Evolutionary conservation across 2,113 vertebrate genomes (phyloP), one percentile per base, ranked within the genome.

Genomic region (Chaetodon trifascialis): DNA sequence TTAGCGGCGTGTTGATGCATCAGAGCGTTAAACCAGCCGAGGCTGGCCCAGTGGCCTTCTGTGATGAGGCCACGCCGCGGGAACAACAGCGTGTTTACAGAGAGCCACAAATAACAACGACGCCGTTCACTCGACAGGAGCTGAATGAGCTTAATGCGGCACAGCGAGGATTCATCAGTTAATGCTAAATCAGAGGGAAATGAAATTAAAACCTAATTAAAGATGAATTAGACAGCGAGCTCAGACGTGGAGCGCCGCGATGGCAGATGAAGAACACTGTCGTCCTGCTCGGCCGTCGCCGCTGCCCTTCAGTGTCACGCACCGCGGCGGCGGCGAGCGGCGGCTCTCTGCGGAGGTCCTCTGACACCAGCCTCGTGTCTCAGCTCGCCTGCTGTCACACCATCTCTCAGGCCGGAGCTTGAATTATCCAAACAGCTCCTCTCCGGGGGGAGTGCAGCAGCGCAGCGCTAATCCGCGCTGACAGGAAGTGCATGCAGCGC

Each of bases 381-480:
- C 55, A 10, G 15, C 15, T 52, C 56, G 64, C 25, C 63, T 34
- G 46, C 71, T 65, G 77, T 51, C 62, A 55, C 76, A 49, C 38
- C 70, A 9, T 42, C 67, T 69, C 67, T 8, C 51, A 59, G 64
- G 63, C 59, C 21, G 58, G 46, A 67, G 82, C 80, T 17, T 71
- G 76, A 77, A 86, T 77, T 60, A 75, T 75, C 86, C 74, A 63
- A 36, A 76, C 74, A 2, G 76, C 14, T 80, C 4, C 0, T 84
- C 84, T 52, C 42, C 5, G 12, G 60, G 70, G 47, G 76, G 54
- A 9, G 9, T 4, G 83, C 84, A 68, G 75, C 49, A 0, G 68
- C 0, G 64, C 86, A 25, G 84, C 84, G 23, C 80, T 87, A 81
- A 91, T 73, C 71, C 73, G 44, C 66, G n/a, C 14, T 46, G 87